Evolutionary conservation across 2,888 invertebrate species (phyloP), one percentile per base, ranked within the genome.

Genomic region (Mythimna pallens): DNA sequence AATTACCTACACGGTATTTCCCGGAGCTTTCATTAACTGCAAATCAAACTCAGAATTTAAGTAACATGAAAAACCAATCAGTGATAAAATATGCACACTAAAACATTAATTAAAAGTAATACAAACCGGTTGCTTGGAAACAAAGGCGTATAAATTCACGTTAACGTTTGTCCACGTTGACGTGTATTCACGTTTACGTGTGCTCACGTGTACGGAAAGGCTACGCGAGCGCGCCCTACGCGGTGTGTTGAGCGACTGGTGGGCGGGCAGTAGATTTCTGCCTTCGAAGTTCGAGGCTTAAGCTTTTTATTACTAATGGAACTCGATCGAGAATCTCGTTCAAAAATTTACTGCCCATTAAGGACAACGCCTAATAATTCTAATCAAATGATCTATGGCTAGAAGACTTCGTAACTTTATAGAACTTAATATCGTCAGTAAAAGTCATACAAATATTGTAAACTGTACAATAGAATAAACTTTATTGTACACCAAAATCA

Each of bases 221-320:
- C 61, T 50, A 73, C 62, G 40, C 85, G 79, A 72, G 82, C 74
- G 84, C 76, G 80, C 82, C 80, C 79, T 78, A 75, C 80, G 79
- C 68, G 70, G 84, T 77, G 67, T 80, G 77, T 70, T 72, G 70
- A 65, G 64, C 76, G 80, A 84, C 85, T 84, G 87, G 73, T 81
- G 87, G 86, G 86, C 87, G 86, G 86, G 86, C 84, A 82, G 81
- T 68, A 73, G 74, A 72, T 84, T 80, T 70, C 81, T 64, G 83
- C 85, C 82, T 84, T 74, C 76, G 67, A 82, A 62, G 75, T 83
- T 71, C 72, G 72, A 82, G 58, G 81, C 73, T 70, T 73, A 68
- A 30, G 58, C 9, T 22, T 14, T 25, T 75, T 85, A 90, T 75
- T 85, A 90, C 89, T 75, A 81, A 17, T 57, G 75, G 10, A 78